Evolutionary conservation across 2,113 vertebrate species (phyloP), one percentile per base, ranked within the genome.

Genomic region (Jaculus jaculus): DNA sequence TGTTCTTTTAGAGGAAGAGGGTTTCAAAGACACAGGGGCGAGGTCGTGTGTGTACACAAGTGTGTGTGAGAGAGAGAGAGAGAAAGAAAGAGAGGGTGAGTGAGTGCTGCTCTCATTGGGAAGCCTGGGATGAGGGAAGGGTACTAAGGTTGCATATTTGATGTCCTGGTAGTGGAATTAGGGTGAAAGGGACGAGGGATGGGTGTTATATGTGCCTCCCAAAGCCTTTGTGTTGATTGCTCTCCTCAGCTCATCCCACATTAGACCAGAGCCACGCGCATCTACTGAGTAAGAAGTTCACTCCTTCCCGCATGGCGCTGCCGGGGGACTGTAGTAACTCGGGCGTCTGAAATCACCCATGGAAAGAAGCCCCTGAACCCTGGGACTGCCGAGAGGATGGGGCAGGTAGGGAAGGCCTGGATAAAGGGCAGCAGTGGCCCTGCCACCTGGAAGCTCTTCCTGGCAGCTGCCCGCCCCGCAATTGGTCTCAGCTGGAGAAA

Each of bases 281-380:
- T 3, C 42, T 60, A 12, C 63, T 11, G 13, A 10, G 28, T 26
- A 32, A 26, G 9, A 34, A 82, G 21, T 16, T 37, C 0, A 3
- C 28, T 30, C 1, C 28, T 11, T 30, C 2, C 18, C 4, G 32
- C 12, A 5, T 28, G n/a, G 47, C 47, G 7, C 54, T 34, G 42
- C 24, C 16, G 0, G 2, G 60, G 18, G 47, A 5, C 61, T 1
- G 1, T 7, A 2, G 39, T 1, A 34, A 42, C 66, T 23, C 66
- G 13, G 58, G 26, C 26, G 65, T 32, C n/a, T 30, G 60, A 68
- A 47, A 13, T 85, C 30, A 10, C 18, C 47, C 13, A 71, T 5
- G 11, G 34, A 63, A 74, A 61, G 69, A 80, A 58, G 69, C n/a
- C 21, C 63, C 39, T 39, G 18, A 28, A 51, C 78, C 66, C 69